These are phyloP conservation scores for Pomacea maculata DNA, from an alignment of 1,140 invertebrate species.

Conservation along the genomic window DNA sequence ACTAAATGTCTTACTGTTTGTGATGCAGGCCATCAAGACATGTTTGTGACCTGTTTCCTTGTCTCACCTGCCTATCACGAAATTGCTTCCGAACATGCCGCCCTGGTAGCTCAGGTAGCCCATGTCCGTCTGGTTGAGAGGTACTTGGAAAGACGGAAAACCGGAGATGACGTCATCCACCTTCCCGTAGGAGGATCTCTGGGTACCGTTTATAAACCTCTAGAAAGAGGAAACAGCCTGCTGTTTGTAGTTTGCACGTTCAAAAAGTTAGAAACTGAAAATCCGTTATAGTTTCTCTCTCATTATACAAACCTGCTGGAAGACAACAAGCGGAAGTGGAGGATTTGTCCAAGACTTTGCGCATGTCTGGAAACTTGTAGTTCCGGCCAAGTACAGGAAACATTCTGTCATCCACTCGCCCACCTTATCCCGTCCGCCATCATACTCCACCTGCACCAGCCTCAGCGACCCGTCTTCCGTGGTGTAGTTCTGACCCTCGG, in stretches of 20 bases:
- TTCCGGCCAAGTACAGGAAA: slow-evolving; percentile 9
- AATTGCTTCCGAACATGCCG: slow-evolving; percentile 10
- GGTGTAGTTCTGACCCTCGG: background rate
- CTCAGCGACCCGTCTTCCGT: background rate
- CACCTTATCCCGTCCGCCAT: slow-evolving; percentile 5
- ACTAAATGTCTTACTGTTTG: no score
- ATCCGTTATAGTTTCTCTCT: no score
- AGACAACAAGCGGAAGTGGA: background rate
- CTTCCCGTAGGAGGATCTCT: background rate
- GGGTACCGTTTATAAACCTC: background rate
- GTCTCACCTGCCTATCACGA: no score
- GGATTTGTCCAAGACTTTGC: slow-evolving; percentile 10
- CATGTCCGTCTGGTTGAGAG: background rate
- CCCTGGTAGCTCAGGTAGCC: slow-evolving; percentile 10
- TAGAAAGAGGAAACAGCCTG: background rate
- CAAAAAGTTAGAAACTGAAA: no score
- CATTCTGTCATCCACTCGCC: slow-evolving; percentile 11
- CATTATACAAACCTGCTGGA: slow-evolving; percentile 17
- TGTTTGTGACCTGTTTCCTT: no score
- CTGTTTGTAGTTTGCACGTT: no score
- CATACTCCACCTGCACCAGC: background rate
- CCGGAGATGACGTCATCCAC: slow-evolving; percentile 21
- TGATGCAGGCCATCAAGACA: no score
- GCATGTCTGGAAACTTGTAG: background rate
- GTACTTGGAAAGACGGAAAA: slow-evolving; percentile 21